Evolutionary conservation across 2,888 invertebrate species (phyloP).

Genomic region (Protodeltote pygarga): DNA sequence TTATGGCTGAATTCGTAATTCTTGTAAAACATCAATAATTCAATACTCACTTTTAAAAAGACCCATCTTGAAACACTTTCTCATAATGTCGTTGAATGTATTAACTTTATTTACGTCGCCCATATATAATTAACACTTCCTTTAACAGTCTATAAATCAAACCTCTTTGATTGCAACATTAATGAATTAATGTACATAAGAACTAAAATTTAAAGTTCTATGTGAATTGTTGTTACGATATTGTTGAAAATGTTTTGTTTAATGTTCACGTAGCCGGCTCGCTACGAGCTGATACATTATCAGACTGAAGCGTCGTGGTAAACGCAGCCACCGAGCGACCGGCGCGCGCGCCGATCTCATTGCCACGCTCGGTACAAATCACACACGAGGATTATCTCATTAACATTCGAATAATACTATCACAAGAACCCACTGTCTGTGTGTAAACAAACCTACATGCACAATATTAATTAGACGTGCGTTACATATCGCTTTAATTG

Average conservation of each 20-base stretch:
- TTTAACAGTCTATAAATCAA: slow-evolving; percentile 16
- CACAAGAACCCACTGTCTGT: slow-evolving; percentile 30
- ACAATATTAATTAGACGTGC: slow-evolving; percentile 14
- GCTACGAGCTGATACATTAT: slow-evolving; percentile 71
- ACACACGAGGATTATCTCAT: slow-evolving; percentile 50
- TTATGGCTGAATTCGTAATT: not conserved
- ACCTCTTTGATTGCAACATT: slow-evolving; percentile 5
- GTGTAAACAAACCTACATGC: slow-evolving; percentile 37
- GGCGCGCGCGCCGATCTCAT: slow-evolving; percentile 64
- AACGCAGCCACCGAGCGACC: slow-evolving; percentile 47
- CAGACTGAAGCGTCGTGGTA: slow-evolving; percentile 64
- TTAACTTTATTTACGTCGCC: slow-evolving; percentile 69
- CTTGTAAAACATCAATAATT: not conserved
- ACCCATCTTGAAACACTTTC: slow-evolving; percentile 84
- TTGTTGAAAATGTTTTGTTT: slow-evolving; percentile 49
- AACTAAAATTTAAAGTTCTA: slow-evolving; percentile 16
- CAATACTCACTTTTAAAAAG: slow-evolving; percentile 81
- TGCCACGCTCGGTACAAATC: slow-evolving; percentile 69
- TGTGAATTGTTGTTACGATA: slow-evolving; percentile 35
- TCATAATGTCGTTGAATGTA: slow-evolving; percentile 73
- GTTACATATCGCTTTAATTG: slow-evolving; percentile 23
- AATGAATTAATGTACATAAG: slow-evolving; percentile 3
- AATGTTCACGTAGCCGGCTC: slow-evolving; percentile 68
- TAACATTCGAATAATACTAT: slow-evolving; percentile 33
- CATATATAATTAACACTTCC: slow-evolving; percentile 60